Conservation (phyloP, 1,140 invertebrate genomes). For the Eriocheir sinensis region DNA sequence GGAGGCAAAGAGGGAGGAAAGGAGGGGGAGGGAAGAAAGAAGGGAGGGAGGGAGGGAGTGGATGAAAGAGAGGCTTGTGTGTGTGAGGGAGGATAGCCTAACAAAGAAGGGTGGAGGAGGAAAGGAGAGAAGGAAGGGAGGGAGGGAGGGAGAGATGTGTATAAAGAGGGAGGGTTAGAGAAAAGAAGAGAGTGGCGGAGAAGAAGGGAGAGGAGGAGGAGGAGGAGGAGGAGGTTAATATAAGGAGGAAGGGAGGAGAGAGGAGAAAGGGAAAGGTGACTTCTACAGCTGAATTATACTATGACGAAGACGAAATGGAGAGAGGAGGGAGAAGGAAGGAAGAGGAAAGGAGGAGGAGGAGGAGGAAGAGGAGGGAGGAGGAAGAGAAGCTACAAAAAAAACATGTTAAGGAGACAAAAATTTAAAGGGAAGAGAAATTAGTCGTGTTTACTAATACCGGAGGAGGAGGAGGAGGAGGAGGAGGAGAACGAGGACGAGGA, state of each 20-base stretch:
- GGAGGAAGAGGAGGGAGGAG: no score
- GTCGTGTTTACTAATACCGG: not conserved
- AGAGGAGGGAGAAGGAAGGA: not conserved
- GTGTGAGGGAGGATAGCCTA: no score
- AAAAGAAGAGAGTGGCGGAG: not conserved
- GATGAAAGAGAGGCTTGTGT: not conserved
- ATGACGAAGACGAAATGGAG: no score
- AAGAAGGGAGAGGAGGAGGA: not conserved
- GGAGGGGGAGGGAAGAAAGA: no score
- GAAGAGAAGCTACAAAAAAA: no score
- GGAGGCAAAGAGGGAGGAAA: no score
- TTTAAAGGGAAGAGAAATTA: not conserved
- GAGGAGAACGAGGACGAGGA: no score
- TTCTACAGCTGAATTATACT: not conserved
- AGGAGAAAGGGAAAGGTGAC: no score
- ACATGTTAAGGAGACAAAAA: no score
- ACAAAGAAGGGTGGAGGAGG: not conserved
- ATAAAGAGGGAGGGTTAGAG: no score
- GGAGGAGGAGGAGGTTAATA: no score
- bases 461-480: not conserved
- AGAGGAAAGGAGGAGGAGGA: not conserved
- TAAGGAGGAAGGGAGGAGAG: no score
- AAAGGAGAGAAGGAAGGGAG: not conserved
- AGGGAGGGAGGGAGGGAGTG: not conserved
- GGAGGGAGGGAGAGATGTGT: not conserved